Percentiles rank a stretch among this genome's conserved stretches.
phyloP scores from a whole-genome alignment of 2,797 vertebrate genomes.

The Lithobates sylvaticus region DNA sequence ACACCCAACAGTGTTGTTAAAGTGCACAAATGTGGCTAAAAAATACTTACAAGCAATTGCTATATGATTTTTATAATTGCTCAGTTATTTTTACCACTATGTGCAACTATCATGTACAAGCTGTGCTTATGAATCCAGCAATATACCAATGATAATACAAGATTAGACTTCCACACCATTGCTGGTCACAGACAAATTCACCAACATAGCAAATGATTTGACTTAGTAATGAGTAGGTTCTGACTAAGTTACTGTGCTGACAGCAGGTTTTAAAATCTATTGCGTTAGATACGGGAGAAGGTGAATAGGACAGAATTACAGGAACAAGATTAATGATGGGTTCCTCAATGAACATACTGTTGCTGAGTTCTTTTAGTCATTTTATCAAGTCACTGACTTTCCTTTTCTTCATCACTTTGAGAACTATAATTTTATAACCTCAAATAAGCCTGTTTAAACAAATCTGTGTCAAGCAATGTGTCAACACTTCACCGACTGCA shows the following conservation, averaged over 20 bases:
- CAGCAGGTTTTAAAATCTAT: conserved; percentile 80
- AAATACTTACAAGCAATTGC: not conserved
- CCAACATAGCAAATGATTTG: conserved; percentile 75
- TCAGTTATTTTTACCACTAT: not conserved
- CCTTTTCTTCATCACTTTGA: conserved; percentile 69
- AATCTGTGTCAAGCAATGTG: conserved; percentile 77
- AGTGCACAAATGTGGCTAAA: too few species aligned
- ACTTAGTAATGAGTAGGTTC: conserved; percentile 77
- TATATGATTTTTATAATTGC: not conserved
- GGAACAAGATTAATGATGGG: conserved; percentile 80
- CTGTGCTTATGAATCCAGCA: conserved; percentile 22
- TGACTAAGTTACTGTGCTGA: conserved; percentile 75
- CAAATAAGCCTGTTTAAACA: conserved; percentile 79
- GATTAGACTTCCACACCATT: conserved; percentile 71
- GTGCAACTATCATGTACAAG: conserved; percentile 27
- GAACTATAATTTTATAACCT: conserved; percentile 75
- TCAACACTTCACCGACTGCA: conserved; percentile 82
- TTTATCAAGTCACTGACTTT: conserved; percentile 74
- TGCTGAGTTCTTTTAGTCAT: conserved; percentile 74
- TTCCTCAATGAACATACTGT: conserved; percentile 75
- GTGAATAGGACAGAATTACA: conserved; percentile 78
- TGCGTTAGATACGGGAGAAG: conserved; percentile 73
- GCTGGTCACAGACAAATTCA: conserved; percentile 74
- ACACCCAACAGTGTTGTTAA: too few species aligned
- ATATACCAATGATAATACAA: conserved; percentile 23